Base-by-base conservation (phyloP, 2,888 invertebrate genomes). In the Apoderus coryli region DNA sequence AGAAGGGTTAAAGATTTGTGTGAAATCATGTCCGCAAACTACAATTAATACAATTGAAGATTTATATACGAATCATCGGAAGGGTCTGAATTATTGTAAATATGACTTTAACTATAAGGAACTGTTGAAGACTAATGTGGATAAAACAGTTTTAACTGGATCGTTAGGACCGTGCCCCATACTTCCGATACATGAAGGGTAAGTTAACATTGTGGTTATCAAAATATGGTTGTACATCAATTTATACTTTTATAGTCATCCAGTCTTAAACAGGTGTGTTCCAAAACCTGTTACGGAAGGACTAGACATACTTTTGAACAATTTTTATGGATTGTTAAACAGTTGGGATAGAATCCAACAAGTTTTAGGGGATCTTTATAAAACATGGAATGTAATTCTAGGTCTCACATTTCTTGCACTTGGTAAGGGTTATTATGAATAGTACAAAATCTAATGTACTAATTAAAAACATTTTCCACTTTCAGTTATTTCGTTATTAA, bases 271-370 rank as follows among this genome's bases (percentile, higher is more conserved):
- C 55, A 72, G 92, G 34, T 93, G 93, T 57, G 72, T 92, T 43
- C 92, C 92, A 4, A 69, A 69, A 47, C 64, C 71, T 24, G 65
- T 78, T 5, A 67, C 70, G 41, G 75, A 78, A 31, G 58, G 76
- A 6, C 66, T 74, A 1, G 61, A 65, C 22, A 64, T 68, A 40
- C 63, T 78, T 14, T 64, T 76, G 35, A 65, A 64, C 27, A 76
- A 80, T 52, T 69, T 89, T 44, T 85, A 86, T 57, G 74, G 72
- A 4, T 63, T 82, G 45, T 64, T 92, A 25, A 89, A 92, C 52
- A 79, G 77, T 44, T 85, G 88, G 77, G 86, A 88, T 53, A 71
- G 79, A 16, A 70, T 88, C 44, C 85, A 89, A 57, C 85, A 89
- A 60, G 74, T 89, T 54, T 61, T 90, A 16, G 76, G 79, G 28